Base-by-base conservation (phyloP, 2,113 vertebrate genomes). In the Oceanodroma tethys region DNA sequence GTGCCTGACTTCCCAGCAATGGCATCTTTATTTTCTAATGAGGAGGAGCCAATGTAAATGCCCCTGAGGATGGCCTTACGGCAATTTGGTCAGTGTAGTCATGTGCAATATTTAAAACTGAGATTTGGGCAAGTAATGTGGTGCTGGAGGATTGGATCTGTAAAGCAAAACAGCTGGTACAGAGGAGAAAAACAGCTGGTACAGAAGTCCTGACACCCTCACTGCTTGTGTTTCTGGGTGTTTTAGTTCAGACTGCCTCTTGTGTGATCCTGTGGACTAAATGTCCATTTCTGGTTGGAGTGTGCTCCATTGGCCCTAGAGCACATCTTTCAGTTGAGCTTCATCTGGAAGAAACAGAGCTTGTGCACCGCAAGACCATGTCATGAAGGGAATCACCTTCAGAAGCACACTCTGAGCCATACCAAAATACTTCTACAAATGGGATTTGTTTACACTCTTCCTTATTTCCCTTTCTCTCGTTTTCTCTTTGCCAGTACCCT, bases 391-490 rank as follows among this genome's bases (percentile, higher is more conserved):
- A 38, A 75, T 68, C 6, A 11, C 20, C 14, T 71, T 83, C 53
- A 52, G 52, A 92, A 88, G 8, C 6, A 16, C 29, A 6, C 13
- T 73, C 11, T 0, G 0, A 71, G 70, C 34, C 42, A 32, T 29
- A 58, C 6, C 40, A 81, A 86, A 73, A 81, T 12, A 25, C 50
- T 76, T 89, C 58, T 34, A 60, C 11, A 78, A 52, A 30, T 17
- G 7, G 23, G 5, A 9, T 55, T 22, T 65, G 25, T 60, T 95
- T 68, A 52, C 38, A 30, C 9, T 72, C 25, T n/a, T 68, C 43
- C n/a, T 53, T 71, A 55, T 74, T 90, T 76, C 50, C 27, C 26
- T 74, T 86, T 74, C 29, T 63, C 72, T 43, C 40, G 22, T 59
- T 75, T 53, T 60, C 34, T 63, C 59, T 70, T 73, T 73, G 40